A percentile compares a stretch with the other conserved stretches of the same genome.
Evolutionary conservation across 1,140 invertebrate genomes (phyloP).

Genomic region (Acromyrmex charruanus): DNA sequence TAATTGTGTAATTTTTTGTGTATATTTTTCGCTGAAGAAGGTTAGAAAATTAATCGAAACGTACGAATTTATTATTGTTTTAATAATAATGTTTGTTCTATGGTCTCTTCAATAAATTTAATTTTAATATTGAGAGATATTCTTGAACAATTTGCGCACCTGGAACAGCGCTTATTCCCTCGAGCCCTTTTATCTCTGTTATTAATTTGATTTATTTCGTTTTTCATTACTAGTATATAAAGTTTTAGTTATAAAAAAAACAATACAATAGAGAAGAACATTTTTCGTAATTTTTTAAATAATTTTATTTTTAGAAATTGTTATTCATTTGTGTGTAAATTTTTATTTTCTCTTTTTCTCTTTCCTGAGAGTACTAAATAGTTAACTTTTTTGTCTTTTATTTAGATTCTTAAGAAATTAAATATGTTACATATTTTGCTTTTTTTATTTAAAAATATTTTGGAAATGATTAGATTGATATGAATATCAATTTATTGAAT

Average conservation of each 20-base stretch:
- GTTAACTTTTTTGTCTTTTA: neutral
- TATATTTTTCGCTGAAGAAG: too few relatives aligned
- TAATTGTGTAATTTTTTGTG: too few relatives aligned
- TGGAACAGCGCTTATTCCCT: too few relatives aligned
- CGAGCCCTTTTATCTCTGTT: too few relatives aligned
- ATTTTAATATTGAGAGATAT: too few relatives aligned
- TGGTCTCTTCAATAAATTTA: too few relatives aligned
- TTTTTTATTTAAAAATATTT: conserved; percentile 8
- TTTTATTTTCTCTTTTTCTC: neutral
- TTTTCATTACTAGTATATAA: neutral
- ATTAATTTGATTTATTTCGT: conserved; percentile 5
- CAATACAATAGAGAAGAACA: too few relatives aligned
- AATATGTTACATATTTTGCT: neutral
- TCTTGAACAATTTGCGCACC: too few relatives aligned
- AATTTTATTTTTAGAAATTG: neutral
- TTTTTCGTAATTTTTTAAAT: neutral
- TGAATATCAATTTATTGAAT: neutral
- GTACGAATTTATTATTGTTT: too few relatives aligned
- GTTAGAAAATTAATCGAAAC: too few relatives aligned
- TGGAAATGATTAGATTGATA: neutral
- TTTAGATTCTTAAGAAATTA: neutral
- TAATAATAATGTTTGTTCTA: too few relatives aligned
- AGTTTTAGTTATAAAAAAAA: neutral
- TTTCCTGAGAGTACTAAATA: neutral
- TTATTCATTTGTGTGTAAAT: neutral